phyloP scores from a whole-genome alignment of 2,888 invertebrate genomes.

The Stenoptilia bipunctidactyla region DNA sequence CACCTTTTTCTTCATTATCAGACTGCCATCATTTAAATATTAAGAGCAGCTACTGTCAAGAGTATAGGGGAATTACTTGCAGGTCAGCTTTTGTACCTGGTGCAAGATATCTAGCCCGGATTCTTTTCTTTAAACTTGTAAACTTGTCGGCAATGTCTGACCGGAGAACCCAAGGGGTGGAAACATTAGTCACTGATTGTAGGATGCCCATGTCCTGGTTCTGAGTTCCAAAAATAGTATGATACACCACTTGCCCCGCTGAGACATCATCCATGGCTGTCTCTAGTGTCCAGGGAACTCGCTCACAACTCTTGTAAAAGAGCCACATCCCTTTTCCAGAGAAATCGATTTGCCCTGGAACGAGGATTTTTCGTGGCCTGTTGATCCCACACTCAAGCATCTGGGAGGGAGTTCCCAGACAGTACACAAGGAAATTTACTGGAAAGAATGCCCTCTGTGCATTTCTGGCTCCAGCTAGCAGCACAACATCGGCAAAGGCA shows the following conservation, averaged over 20 bases:
- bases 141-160: background rate
- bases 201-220: conserved; percentile 12
- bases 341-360: conserved; percentile 1
- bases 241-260: conserved; percentile 13
- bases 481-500: conserved; percentile 4
- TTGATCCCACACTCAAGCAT: background rate
- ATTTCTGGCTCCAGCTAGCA: conserved; percentile 5
- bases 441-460: conserved; percentile 8
- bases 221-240: conserved; percentile 14
- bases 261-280: conserved; percentile 9
- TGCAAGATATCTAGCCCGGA: no score
- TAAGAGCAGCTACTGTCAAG: no score
- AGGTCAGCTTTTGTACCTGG: no score
- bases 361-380: background rate
- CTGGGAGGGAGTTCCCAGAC: background rate
- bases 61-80: no score
- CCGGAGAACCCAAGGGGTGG: conserved; percentile 1
- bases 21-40: no score
- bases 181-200: conserved; percentile 4
- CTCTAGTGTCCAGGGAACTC: conserved; percentile 4
- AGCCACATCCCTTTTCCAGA: conserved; percentile 8
- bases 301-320: conserved; percentile 2
- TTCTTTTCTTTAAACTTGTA: no score
- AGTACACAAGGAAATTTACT: background rate
- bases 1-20: no score